A percentile compares a stretch with the other conserved stretches of the same genome.
Evolutionary conservation across 2,888 invertebrate species (phyloP).

Genomic region (Rhyacophila evoluta): DNA sequence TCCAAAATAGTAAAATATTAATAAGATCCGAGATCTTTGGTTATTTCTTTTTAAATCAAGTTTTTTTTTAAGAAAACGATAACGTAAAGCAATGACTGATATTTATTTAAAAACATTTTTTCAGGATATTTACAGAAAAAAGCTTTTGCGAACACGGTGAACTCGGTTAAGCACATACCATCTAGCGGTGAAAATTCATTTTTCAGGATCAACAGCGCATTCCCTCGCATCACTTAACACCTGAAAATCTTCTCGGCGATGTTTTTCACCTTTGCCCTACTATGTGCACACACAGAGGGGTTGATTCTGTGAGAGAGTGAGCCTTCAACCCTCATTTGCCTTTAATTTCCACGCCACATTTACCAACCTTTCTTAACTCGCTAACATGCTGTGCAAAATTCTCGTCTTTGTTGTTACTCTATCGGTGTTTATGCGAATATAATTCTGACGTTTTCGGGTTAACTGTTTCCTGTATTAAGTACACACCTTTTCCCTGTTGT

Average conservation of each 20-base stretch:
- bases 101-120: too few relatives aligned
- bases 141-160: too few relatives aligned
- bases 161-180: too few relatives aligned
- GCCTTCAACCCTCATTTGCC: slow-evolving; percentile 24
- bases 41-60: too few relatives aligned
- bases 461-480: slow-evolving; percentile 3
- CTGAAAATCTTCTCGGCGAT: not conserved
- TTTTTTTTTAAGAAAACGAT: too few relatives aligned
- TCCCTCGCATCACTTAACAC: not conserved
- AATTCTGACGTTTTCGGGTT: slow-evolving; percentile 1
- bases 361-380: not conserved
- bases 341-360: slow-evolving; percentile 19
- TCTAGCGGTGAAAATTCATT: slow-evolving; percentile 2
- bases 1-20: too few relatives aligned
- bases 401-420: not conserved
- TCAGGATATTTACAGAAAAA: too few relatives aligned
- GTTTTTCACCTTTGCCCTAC: slow-evolving; percentile 14
- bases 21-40: too few relatives aligned
- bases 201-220: not conserved
- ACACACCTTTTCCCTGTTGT: not conserved
- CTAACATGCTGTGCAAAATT: slow-evolving; percentile 4
- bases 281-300: not conserved
- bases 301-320: slow-evolving; percentile 12
- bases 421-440: slow-evolving; percentile 1
- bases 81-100: too few relatives aligned